phyloP scores from a whole-genome alignment of 2,888 invertebrate genomes.

The Petrophora chlorosata region DNA sequence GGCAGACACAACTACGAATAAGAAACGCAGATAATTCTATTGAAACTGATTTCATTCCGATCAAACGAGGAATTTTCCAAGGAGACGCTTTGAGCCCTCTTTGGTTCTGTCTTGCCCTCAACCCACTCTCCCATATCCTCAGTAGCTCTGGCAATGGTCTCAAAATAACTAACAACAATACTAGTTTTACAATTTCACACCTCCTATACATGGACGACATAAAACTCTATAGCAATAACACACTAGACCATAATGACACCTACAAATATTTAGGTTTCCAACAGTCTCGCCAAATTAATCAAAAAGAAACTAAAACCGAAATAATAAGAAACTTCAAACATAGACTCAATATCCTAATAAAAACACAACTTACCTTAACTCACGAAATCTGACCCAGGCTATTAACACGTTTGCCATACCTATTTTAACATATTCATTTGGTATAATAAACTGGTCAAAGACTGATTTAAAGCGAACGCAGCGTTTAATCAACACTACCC shows the following conservation, averaged over 20 bases:
- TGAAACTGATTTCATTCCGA: slow-evolving; percentile 11
- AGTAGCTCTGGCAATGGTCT: background rate
- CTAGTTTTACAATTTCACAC: background rate
- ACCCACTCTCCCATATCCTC: slow-evolving; percentile 14
- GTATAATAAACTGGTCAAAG: background rate
- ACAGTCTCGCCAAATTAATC: background rate
- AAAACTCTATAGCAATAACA: too few relatives aligned
- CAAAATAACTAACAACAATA: background rate
- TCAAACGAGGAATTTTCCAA: slow-evolving; percentile 23
- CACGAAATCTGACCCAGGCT: background rate
- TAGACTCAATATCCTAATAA: background rate
- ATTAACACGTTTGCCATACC: background rate
- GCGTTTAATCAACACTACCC: background rate
- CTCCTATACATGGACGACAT: background rate
- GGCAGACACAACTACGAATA: slow-evolving; percentile 12
- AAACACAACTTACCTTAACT: background rate
- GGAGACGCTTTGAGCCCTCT: slow-evolving; percentile 25
- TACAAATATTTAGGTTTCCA: slow-evolving; percentile 2
- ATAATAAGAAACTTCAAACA: background rate
- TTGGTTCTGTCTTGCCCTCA: slow-evolving; percentile 22
- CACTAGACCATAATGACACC: background rate
- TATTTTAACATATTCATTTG: background rate
- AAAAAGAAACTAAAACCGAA: background rate
- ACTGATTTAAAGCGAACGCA: background rate
- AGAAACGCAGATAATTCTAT: background rate